A percentile compares a stretch with the other conserved stretches of the same genome.
Conservation (phyloP, 2,888 invertebrate genomes). For the Eupithecia pulchellata region DNA sequence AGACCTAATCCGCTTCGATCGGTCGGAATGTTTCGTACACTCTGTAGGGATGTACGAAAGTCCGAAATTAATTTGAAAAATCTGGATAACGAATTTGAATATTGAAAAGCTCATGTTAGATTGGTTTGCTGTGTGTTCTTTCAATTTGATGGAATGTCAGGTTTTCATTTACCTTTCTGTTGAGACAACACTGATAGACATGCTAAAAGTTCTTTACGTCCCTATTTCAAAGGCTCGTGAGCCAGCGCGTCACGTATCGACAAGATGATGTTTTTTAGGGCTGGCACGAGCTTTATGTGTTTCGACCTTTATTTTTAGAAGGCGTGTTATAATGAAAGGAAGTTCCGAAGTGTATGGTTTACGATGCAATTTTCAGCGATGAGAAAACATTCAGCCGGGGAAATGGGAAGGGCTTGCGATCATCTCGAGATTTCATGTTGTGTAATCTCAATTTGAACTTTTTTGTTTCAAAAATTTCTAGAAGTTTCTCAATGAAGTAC, state of each 20-base stretch:
- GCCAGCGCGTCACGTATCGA: conserved; percentile 56
- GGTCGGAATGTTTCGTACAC: conserved; percentile 61
- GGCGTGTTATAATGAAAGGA: conserved; percentile 38
- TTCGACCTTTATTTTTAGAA: conserved; percentile 45
- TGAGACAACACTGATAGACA: conserved; percentile 7
- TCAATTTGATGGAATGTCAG: conserved; percentile 6
- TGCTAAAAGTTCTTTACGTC: conserved; percentile 21
- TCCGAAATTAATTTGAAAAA: conserved; percentile 22
- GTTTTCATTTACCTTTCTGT: not conserved
- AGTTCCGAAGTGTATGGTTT: conserved; percentile 36
- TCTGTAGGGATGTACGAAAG: conserved; percentile 42
- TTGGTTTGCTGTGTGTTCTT: conserved; percentile 6
- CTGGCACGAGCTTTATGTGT: conserved; percentile 54
- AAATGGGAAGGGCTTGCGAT: conserved; percentile 28
- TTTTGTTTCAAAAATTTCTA: conserved; percentile 22
- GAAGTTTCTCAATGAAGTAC: conserved; percentile 8
- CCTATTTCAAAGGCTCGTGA: conserved; percentile 36
- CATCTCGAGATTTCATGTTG: conserved; percentile 28
- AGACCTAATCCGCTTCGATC: conserved; percentile 78
- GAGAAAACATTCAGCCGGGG: conserved; percentile 29
- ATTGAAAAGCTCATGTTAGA: conserved; percentile 1
- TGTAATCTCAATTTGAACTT: conserved; percentile 28
- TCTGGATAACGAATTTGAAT: conserved; percentile 16
- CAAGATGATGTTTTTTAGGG: conserved; percentile 58
- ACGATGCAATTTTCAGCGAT: conserved; percentile 37